These are phyloP conservation scores for Antidorcas marsupialis DNA, from an alignment of 2,113 vertebrate species.

Conservation along the genomic window DNA sequence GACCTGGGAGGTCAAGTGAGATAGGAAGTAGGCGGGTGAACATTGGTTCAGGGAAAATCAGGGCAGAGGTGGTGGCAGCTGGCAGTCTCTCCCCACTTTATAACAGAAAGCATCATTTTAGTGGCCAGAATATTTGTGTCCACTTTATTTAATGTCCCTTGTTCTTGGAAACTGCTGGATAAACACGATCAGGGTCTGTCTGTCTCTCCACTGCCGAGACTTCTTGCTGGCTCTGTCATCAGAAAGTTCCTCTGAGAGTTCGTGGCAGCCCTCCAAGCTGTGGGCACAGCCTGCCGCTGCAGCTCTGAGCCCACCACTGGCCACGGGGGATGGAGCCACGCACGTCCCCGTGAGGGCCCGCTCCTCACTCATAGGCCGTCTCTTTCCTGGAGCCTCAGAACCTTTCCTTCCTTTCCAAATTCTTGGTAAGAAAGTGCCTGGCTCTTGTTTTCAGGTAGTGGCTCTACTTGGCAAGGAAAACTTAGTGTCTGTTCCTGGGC, in stretches of 20 bases:
- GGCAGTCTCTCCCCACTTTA: neutral
- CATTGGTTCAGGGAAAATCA: neutral
- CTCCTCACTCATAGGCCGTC: accelerated
- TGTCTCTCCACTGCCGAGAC: neutral
- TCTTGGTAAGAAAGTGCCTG: neutral
- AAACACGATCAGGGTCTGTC: accelerated
- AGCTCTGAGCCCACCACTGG: accelerated
- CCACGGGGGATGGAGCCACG: accelerated
- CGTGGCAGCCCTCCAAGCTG: accelerated
- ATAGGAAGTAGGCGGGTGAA: neutral
- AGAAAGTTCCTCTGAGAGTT: neutral
- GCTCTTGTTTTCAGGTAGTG: neutral
- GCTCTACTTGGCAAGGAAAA: neutral
- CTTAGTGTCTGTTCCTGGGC: neutral
- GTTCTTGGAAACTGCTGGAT: neutral
- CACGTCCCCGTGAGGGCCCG: accelerated
- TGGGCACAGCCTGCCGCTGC: accelerated
- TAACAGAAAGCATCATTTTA: neutral
- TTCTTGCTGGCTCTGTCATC: too few species aligned
- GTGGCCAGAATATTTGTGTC: neutral
- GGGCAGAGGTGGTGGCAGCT: accelerated
- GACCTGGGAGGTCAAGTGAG: neutral
- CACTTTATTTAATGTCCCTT: accelerated
- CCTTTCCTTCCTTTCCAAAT: neutral
- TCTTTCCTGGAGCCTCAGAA: neutral